Conservation (phyloP, 2,797 vertebrate genomes). For the Lacerta viridis region DNA sequence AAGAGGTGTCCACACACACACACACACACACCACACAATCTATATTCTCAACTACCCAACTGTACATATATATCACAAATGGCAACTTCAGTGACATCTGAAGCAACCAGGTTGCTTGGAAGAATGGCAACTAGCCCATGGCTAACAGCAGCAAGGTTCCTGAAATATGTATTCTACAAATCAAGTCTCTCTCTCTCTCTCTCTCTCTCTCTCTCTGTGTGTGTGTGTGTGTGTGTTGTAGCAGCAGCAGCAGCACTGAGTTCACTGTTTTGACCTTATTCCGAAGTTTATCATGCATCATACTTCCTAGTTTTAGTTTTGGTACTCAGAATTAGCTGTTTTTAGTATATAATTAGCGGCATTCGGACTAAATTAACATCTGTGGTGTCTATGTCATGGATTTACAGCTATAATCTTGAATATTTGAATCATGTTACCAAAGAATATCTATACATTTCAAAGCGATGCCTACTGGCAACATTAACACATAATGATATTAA, state of each 20-base stretch:
- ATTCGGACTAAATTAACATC: neutral
- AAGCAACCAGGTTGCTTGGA: neutral
- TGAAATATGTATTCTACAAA: neutral
- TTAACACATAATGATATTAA: neutral
- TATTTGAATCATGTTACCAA: neutral
- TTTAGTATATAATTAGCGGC: neutral
- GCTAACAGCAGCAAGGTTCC: neutral
- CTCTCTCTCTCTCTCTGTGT: no score
- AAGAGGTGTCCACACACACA: no score
- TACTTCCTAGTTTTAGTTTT: neutral
- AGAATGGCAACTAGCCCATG: neutral
- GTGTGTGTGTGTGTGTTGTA: no score
- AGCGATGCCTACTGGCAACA: neutral
- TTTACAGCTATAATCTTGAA: slow-evolving; percentile 17
- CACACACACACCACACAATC: neutral
- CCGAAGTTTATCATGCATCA: neutral
- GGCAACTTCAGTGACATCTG: neutral
- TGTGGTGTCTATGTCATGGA: neutral
- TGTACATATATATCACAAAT: neutral
- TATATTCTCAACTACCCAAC: neutral
- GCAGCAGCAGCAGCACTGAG: neutral
- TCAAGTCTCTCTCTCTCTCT: no score
- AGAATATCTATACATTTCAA: neutral
- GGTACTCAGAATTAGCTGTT: neutral
- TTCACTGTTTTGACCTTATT: neutral